phyloP scores from a whole-genome alignment of 2,888 invertebrate species.

The Drosophila antonietae region DNA sequence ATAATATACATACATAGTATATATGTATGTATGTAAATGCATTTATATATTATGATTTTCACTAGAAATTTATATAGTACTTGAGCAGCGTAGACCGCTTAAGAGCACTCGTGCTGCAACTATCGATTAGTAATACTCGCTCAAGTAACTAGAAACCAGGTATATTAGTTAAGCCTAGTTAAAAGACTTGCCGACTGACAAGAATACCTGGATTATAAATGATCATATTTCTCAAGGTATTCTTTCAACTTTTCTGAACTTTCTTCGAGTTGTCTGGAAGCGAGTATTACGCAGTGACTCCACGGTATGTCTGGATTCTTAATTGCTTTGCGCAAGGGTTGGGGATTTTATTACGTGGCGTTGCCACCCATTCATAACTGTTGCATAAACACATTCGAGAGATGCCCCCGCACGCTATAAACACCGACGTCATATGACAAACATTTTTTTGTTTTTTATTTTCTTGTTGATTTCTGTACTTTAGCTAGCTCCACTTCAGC shows the following conservation, averaged over 20 bases:
- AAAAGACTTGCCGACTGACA: neutral
- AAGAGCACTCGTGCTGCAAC: slow-evolving; percentile 15
- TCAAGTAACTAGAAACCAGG: neutral
- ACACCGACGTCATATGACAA: slow-evolving; percentile 13
- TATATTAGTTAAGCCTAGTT: neutral
- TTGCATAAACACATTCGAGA: slow-evolving; percentile 10
- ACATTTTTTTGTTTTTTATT: neutral
- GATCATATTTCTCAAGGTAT: neutral
- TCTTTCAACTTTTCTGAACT: neutral
- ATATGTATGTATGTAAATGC: neutral
- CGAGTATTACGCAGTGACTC: slow-evolving; percentile 2
- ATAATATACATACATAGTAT: neutral
- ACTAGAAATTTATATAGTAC: neutral
- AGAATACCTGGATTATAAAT: neutral
- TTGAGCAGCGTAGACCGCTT: slow-evolving; percentile 16
- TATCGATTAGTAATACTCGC: slow-evolving; percentile 8
- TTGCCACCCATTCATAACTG: slow-evolving; percentile 23
- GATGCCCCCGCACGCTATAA: slow-evolving; percentile 41
- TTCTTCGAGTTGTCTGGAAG: neutral
- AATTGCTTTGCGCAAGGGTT: neutral
- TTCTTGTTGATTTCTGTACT: neutral
- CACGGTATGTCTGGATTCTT: neutral
- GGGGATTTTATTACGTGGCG: slow-evolving; percentile 12
- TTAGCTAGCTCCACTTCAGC: slow-evolving; percentile 7
- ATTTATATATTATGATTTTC: slow-evolving; percentile 7